Evolutionary conservation across 1,140 invertebrate genomes (phyloP), one percentile per base, ranked within the genome.

Genomic region (Drosophila sucinea): DNA sequence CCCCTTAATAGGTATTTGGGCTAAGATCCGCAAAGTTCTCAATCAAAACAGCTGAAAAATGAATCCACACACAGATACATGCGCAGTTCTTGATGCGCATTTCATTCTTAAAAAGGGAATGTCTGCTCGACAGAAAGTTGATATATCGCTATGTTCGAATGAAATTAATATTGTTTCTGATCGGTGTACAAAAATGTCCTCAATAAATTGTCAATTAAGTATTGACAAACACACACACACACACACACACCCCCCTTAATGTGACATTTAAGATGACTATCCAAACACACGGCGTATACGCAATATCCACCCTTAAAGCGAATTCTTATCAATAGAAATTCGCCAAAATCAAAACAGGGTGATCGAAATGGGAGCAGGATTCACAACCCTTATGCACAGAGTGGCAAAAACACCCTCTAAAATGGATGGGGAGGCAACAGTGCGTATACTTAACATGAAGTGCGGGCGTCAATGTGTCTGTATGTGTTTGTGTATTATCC

Each of bases 241-340:
- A 17, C 17, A 8, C 57, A 35, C 58, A 27, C 35, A 35, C 35
- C 25, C 35, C 25, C 8, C 4, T 6, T 25, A 25, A 35, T 23
- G 33, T 29, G 33, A 61, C 25, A 51, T 40, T 63, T 63, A 29
- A n/a, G 57, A 47, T 47, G 41, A 65, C 57, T 44, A 33, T 40
- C 30, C 5, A 60, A 29, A 71, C 60, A 66, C 41, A 58, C 51
- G 23, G 33, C 83, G 83, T 82, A 86, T 86, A 87, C 83, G 79
- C 69, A 87, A 87, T 87, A 69, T 77, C 73, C 72, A 86, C 84
- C 84, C 83, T 69, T 67, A 25, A 11, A 69, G 27, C 54, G 60
- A 56, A 54, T 73, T 71, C 65, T 77, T 86, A 83, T 87, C 83
- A 86, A 79, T 44, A 73, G 72, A 87, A 86, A 69, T 76, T 62